Percentiles rank a stretch among this genome's conserved stretches.
Evolutionary conservation across 2,113 vertebrate species (phyloP).

Genomic region (Mungos mungo): DNA sequence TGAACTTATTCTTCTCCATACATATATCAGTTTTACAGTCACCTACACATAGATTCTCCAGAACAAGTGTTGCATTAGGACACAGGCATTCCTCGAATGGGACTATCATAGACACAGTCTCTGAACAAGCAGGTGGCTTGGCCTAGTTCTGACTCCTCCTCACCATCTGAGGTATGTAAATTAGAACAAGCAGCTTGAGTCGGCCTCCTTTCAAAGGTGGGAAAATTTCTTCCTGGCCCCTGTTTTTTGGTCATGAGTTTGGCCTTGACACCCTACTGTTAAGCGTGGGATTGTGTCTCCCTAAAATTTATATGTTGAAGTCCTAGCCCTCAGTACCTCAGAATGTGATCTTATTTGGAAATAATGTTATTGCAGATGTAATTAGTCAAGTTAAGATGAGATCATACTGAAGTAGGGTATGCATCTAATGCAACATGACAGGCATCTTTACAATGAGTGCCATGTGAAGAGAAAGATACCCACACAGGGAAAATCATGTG

Average conservation of each 20-base stretch:
- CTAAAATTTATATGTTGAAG: not conserved
- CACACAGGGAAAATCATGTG: not conserved
- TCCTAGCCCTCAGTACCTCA: not conserved
- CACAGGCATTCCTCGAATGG: not conserved
- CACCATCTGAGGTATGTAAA: not conserved
- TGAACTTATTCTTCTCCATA: not conserved
- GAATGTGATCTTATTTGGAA: not conserved
- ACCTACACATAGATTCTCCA: not conserved
- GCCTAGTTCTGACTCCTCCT: not conserved
- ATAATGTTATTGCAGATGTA: not conserved
- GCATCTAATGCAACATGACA: not conserved
- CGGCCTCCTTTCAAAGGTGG: not conserved
- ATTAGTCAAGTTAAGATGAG: not conserved
- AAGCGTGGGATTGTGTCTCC: not conserved
- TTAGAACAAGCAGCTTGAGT: not conserved
- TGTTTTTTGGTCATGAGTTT: not conserved
- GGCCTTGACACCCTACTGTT: not conserved
- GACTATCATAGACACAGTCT: not conserved
- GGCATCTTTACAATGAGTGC: not conserved
- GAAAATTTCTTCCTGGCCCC: not conserved
- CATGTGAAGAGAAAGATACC: not conserved
- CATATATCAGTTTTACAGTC: not conserved
- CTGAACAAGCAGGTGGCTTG: not conserved
- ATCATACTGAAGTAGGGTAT: not conserved
- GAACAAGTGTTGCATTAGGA: not conserved